Evolutionary conservation across 2,797 vertebrate genomes (phyloP).

Genomic region (Choloepus didactylus): DNA sequence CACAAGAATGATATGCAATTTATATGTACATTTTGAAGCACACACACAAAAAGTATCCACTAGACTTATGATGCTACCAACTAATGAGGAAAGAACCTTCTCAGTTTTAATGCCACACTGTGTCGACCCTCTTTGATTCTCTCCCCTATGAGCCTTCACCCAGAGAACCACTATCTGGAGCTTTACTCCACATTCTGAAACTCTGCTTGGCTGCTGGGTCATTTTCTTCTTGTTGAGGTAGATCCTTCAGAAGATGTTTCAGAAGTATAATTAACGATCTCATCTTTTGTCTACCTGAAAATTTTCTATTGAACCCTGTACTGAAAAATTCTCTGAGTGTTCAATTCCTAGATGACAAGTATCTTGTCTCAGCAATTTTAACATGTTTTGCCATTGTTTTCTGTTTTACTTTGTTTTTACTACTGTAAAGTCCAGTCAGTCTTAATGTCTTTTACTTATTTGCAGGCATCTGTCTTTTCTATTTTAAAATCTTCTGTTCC

Average conservation of each 20-base stretch:
- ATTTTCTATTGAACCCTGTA: neutral
- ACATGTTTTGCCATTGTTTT: neutral
- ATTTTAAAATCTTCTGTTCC: neutral
- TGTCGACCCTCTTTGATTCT: neutral
- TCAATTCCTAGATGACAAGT: neutral
- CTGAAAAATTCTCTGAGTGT: neutral
- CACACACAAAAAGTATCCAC: neutral
- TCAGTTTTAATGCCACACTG: neutral
- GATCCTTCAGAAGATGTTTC: neutral
- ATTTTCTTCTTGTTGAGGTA: neutral
- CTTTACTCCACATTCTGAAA: neutral
- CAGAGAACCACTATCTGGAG: no score
- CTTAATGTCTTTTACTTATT: neutral
- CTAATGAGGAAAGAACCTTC: neutral
- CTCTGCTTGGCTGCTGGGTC: neutral
- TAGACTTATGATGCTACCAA: neutral
- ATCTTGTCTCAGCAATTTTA: neutral
- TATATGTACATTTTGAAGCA: neutral
- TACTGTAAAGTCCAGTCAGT: neutral
- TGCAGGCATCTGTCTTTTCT: neutral
- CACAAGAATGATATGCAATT: neutral
- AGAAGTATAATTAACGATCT: neutral
- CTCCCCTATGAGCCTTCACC: accelerated
- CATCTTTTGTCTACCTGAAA: neutral
- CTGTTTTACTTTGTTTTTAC: neutral